Evolutionary conservation across 2,113 vertebrate genomes (phyloP).

Genomic region (Probosciger aterrimus): DNA sequence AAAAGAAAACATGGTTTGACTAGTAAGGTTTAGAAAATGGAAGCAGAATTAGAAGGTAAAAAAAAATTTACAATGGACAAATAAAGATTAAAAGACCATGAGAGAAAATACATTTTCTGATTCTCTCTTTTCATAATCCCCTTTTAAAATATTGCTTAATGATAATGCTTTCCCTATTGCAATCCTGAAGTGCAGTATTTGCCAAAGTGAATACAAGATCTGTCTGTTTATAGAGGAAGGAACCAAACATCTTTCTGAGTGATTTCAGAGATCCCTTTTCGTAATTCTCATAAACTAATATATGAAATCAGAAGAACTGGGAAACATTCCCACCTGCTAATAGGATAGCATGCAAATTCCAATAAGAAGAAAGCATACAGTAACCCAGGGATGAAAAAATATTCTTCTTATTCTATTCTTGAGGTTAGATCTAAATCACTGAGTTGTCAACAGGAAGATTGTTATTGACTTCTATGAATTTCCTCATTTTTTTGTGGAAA

Average conservation of each 20-base stretch:
- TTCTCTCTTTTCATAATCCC: neutral
- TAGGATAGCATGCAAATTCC: neutral
- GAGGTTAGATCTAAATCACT: neutral
- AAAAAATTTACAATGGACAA: conserved; percentile 48
- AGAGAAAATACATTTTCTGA: neutral
- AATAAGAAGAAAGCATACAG: neutral
- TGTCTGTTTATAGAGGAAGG: neutral
- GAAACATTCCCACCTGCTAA: neutral
- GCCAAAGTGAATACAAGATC: neutral
- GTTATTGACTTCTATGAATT: neutral
- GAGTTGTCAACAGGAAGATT: neutral
- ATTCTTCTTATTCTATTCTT: neutral
- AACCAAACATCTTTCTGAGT: neutral
- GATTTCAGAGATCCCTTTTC: neutral
- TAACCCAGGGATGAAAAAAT: neutral
- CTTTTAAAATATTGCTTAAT: neutral
- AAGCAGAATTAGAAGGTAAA: conserved; percentile 34
- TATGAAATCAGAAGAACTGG: neutral
- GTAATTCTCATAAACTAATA: neutral
- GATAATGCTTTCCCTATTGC: neutral
- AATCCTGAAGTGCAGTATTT: neutral
- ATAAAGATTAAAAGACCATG: conserved; percentile 49
- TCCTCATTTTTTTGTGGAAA: neutral
- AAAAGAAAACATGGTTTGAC: conserved; percentile 64
- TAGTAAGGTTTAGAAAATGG: conserved; percentile 62